Percentiles rank a stretch among this genome's conserved stretches.
Evolutionary conservation across 1,140 invertebrate species (phyloP).

Genomic region (Myzus persicae): DNA sequence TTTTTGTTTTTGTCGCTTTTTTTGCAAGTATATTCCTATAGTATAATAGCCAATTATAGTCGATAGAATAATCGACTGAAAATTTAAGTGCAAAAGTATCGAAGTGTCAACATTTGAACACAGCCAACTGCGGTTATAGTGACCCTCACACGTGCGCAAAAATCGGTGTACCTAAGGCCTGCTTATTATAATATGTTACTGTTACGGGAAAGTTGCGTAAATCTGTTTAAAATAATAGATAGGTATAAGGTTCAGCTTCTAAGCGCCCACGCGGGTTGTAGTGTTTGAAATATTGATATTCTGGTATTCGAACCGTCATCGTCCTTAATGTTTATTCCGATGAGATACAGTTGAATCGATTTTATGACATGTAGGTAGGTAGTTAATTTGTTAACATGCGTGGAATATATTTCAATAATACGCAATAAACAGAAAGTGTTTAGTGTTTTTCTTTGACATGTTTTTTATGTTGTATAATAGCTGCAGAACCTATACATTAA

Average conservation of each 20-base stretch:
- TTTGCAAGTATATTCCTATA: no score
- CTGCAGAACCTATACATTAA: neutral
- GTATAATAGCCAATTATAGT: no score
- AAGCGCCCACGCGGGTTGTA: neutral
- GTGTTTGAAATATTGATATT: neutral
- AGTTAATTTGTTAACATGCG: neutral
- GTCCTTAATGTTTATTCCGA: neutral
- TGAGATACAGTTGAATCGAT: neutral
- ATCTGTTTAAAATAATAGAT: constrained; percentile 20
- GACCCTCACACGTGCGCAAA: no score
- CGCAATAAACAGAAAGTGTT: neutral
- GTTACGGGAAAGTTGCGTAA: neutral
- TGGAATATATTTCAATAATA: neutral
- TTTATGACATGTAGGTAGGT: neutral
- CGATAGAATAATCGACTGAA: no score
- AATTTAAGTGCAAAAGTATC: no score
- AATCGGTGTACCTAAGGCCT: no score
- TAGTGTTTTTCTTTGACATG: neutral
- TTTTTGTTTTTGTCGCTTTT: no score
- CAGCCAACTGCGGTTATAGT: no score
- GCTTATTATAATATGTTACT: neutral
- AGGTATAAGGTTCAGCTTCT: no score
- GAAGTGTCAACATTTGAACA: no score
- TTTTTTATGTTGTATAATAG: neutral
- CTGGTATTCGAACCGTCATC: neutral